Conservation (phyloP, 2,888 invertebrate genomes). For the Patella depressa region DNA sequence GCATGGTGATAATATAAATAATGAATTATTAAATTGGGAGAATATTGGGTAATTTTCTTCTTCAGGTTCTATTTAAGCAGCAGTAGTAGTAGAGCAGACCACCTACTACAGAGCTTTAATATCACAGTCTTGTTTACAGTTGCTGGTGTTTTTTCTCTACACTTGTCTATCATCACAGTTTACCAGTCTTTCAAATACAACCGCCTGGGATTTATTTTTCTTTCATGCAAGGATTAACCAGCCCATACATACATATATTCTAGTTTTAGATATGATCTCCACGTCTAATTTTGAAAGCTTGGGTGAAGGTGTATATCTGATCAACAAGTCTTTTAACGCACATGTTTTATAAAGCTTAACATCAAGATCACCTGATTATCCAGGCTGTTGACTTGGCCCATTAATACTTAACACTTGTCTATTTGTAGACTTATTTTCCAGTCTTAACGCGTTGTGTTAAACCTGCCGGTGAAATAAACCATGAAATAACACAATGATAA, state of each 20-base stretch:
- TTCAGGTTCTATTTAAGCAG: no score
- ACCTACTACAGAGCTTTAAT: constrained; percentile 5
- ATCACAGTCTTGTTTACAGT: constrained; percentile 6
- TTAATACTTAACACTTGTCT: constrained; percentile 10
- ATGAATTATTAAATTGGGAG: no score
- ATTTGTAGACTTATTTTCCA: constrained; percentile 13
- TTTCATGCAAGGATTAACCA: constrained; percentile 10
- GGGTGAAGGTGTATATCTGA: constrained; percentile 5
- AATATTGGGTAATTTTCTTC: no score
- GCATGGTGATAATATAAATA: no score
- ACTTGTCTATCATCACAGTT: constrained; percentile 13
- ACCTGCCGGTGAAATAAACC: no score
- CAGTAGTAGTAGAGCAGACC: constrained; percentile 7
- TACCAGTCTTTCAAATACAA: constrained; percentile 8
- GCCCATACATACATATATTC: constrained; percentile 1
- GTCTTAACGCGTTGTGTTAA: neutral
- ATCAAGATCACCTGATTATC: constrained; percentile 10
- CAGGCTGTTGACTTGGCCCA: constrained; percentile 6
- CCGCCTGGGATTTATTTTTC: constrained; percentile 6
- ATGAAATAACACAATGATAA: neutral
- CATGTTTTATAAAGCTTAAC: constrained; percentile 10
- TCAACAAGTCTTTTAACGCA: constrained; percentile 9
- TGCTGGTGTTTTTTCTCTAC: constrained; percentile 10
- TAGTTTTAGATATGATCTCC: neutral
- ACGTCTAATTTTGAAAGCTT: constrained; percentile 10